Base-by-base conservation (phyloP, 1,140 invertebrate species). In the Cotesia chilonis region DNA sequence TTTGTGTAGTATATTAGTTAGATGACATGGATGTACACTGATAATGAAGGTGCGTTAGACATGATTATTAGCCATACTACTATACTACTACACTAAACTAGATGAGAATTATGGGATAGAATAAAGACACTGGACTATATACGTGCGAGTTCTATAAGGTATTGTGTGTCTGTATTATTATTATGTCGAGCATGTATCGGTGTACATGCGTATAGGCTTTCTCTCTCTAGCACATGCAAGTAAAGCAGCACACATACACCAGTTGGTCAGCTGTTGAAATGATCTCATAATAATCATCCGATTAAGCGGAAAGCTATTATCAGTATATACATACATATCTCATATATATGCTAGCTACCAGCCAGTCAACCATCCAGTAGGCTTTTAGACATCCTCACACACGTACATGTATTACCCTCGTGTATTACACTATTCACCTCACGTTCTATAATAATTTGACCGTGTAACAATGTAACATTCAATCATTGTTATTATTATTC, bases 231-330 rank as follows among this genome's bases (percentile, higher is more conserved):
- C 20, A 28, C 1, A 28, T 28, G 2, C 28, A 28, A 28, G 28
- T 28, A 28, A 28, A 28, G 28, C 28, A 28, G 28, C 1, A 28
- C 28, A 28, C 28, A 28, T 28, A 28, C 28, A 28, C 28, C 28
- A 20, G 57, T 17, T 20, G 57, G 75, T 78, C 80, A 78, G 76
- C 79, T 78, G 80, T 59, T 78, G 78, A 78, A 82, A 79, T 82
- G 80, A 81, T 82, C 78, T 81, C 81, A 79, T 80, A 83, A 82
- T 82, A 83, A 83, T 83, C 82, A 82, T 80, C 76, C 72, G 79
- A 82, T 83, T 83, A 82, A 82, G 73, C 75, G 64, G 75, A 76
- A 81, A 75, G 68, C 74, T 76, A 78, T 72, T 75, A 71, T 81
- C 78, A 69, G 35, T 59, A 38, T 37, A 28, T 28, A 28, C 2